Evolutionary conservation across 2,113 vertebrate species (phyloP), one percentile per base, ranked within the genome.

Genomic region (Clarias gariepinus): DNA sequence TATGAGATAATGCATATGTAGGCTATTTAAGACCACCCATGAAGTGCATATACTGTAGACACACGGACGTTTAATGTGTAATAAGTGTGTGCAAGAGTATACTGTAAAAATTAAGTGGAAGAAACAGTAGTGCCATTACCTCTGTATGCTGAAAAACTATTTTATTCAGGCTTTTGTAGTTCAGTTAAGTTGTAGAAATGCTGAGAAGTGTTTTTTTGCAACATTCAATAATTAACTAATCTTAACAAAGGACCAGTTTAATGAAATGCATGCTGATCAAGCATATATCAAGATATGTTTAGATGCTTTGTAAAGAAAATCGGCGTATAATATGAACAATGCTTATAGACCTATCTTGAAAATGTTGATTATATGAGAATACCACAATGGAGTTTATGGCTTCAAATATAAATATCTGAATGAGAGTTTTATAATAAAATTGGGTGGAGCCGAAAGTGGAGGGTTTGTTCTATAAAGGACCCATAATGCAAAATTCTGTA

Each of bases 11-110:
- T 74, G n/a, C 21, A 71, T 79, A 41, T 41, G 55, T 64, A 85
- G 30, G 68, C n/a, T 25, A 61, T 61, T 13, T 61, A 36, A 58
- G 83, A 83, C 83, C 88, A 89, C 79, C 86, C 86, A 77, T 61
- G 64, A 57, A 25, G 60, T 18, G 3, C 58, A 73, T 58, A 11
- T 47, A 47, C 47, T 47, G 47, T 47, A 8, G 47, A 7, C 25
- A n/a, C 52, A 60, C 28, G 15, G 12, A 76, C 23, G 12, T 41
- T 41, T 77, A 71, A 71, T 47, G 36, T 41, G 19, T 30, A 47
- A 47, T 47, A 8, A 1, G 13, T n/a, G 6, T 68, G 1, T 47
- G 41, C 4, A 19, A 61, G 57, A 55, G 28, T 78, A 36, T 78
- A 53, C 15, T 64, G 41, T 53, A 30, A 10, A 10, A 68, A 33